Evolutionary conservation across 2,888 invertebrate species (phyloP).

Genomic region (Drosophila putrida): DNA sequence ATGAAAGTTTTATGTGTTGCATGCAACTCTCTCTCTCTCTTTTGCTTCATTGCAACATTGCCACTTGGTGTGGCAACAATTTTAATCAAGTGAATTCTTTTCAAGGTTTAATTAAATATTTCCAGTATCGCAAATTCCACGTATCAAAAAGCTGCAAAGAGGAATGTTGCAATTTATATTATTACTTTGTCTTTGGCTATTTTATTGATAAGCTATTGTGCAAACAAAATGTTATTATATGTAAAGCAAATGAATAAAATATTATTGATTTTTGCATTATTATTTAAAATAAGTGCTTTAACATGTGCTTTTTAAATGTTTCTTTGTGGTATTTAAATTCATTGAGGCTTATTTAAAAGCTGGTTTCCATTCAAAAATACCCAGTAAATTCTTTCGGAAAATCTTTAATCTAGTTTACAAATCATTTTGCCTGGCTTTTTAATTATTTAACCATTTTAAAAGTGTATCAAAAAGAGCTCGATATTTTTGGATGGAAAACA

Average conservation of each 20-base stretch:
- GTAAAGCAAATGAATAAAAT: conserved; percentile 13
- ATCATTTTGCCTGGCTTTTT: no score
- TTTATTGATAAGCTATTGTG: conserved; percentile 19
- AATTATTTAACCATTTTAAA: no score
- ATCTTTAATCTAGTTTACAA: no score
- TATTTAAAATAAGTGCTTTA: not conserved
- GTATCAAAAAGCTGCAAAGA: conserved; percentile 35
- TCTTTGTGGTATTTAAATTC: conserved; percentile 2
- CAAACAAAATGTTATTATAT: conserved; percentile 18
- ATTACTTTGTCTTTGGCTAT: conserved; percentile 39
- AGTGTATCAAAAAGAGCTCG: no score
- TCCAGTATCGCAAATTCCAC: not conserved
- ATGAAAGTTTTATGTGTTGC: conserved; percentile 50
- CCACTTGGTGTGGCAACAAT: conserved; percentile 33
- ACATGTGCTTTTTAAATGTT: conserved; percentile 10
- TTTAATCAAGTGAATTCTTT: conserved; percentile 69
- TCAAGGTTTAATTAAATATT: conserved; percentile 67
- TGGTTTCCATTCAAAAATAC: not conserved
- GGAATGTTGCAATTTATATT: conserved; percentile 42
- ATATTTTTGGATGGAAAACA: not conserved
- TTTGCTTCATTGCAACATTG: conserved; percentile 21
- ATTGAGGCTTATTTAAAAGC: not conserved
- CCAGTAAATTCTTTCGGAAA: not conserved
- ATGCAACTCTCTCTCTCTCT: conserved; percentile 12
- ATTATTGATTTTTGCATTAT: conserved; percentile 18